Evolutionary conservation across 1,140 invertebrate genomes (phyloP).

Genomic region (Drosophila willistoni): DNA sequence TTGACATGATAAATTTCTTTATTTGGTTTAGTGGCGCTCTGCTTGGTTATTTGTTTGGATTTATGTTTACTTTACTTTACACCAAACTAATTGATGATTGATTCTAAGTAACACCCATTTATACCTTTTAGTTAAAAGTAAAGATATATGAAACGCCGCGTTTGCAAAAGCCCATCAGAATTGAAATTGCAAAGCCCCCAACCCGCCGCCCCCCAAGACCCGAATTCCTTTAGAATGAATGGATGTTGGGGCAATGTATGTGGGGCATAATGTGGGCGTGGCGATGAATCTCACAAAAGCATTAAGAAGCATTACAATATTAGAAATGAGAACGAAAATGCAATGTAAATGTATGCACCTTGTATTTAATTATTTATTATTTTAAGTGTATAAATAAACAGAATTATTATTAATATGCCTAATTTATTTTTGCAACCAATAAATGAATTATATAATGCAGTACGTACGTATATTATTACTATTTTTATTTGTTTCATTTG

Average conservation of each 20-base stretch:
- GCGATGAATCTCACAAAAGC: slow-evolving; percentile 41
- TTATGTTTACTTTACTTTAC: slow-evolving; percentile 33
- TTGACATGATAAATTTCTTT: not conserved
- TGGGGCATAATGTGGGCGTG: not conserved
- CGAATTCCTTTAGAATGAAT: slow-evolving; percentile 12
- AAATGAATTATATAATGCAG: slow-evolving; percentile 42
- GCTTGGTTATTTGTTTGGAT: slow-evolving; percentile 67
- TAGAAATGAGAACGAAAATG: slow-evolving; percentile 33
- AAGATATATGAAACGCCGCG: slow-evolving; percentile 73
- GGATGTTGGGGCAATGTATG: not conserved
- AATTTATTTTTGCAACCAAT: slow-evolving; percentile 29
- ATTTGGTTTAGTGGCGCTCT: slow-evolving; percentile 49
- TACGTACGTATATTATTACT: slow-evolving; percentile 43
- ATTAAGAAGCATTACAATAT: not conserved
- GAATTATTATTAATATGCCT: slow-evolving; percentile 40
- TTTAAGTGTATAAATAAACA: slow-evolving; percentile 49
- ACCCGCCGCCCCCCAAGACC: slow-evolving; percentile 1
- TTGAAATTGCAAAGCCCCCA: slow-evolving; percentile 46
- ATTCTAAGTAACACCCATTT: slow-evolving; percentile 50
- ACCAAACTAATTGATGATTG: slow-evolving; percentile 2
- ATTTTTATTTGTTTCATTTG: slow-evolving; percentile 27
- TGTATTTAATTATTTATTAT: slow-evolving; percentile 56
- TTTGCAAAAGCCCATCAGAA: slow-evolving; percentile 66
- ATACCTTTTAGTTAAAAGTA: slow-evolving; percentile 75
- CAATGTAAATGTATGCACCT: slow-evolving; percentile 62